A percentile compares a stretch with the other conserved stretches of the same genome.
Conservation (phyloP, 2,797 vertebrate genomes). For the Pygocentrus nattereri region DNA sequence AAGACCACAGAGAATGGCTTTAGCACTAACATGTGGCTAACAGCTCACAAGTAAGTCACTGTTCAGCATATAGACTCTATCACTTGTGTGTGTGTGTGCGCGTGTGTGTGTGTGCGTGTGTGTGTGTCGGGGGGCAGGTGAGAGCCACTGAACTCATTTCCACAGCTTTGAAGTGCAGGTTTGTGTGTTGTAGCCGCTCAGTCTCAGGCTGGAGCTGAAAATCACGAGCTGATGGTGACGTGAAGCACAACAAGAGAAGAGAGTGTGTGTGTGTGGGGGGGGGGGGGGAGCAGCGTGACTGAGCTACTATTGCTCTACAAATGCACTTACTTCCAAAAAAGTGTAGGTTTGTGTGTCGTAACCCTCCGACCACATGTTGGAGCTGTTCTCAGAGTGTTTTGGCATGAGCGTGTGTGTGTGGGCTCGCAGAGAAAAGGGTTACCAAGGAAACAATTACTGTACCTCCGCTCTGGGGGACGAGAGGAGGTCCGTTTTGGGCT, state of each 20-base stretch:
- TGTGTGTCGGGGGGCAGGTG: too few species aligned
- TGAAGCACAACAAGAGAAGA: background rate
- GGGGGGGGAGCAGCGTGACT: background rate
- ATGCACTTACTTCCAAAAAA: background rate
- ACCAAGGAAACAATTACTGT: conserved; percentile 66
- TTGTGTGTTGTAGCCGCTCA: conserved; percentile 40
- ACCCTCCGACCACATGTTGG: conserved; percentile 38
- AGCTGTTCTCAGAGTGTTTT: conserved; percentile 14
- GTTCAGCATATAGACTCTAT: background rate
- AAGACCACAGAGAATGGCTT: background rate
- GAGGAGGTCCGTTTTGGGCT: conserved; percentile 79
- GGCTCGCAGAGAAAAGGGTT: conserved; percentile 60
- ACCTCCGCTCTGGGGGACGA: conserved; percentile 84
- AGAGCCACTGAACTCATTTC: background rate
- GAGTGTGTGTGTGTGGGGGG: conserved; percentile 10
- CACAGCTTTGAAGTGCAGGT: background rate
- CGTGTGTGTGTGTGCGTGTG: too few species aligned
- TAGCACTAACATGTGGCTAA: too few species aligned
- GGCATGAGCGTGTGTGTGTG: conserved; percentile 43
- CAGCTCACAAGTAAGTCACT: too few species aligned
- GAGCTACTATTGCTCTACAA: background rate
- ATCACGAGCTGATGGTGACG: background rate
- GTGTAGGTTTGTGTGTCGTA: conserved; percentile 39
- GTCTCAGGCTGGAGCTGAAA: background rate
- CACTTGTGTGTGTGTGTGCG: background rate